A percentile compares a stretch with the other conserved stretches of the same genome.
Evolutionary conservation across 2,113 vertebrate genomes (phyloP).

Genomic region (Halichoeres trimaculatus): DNA sequence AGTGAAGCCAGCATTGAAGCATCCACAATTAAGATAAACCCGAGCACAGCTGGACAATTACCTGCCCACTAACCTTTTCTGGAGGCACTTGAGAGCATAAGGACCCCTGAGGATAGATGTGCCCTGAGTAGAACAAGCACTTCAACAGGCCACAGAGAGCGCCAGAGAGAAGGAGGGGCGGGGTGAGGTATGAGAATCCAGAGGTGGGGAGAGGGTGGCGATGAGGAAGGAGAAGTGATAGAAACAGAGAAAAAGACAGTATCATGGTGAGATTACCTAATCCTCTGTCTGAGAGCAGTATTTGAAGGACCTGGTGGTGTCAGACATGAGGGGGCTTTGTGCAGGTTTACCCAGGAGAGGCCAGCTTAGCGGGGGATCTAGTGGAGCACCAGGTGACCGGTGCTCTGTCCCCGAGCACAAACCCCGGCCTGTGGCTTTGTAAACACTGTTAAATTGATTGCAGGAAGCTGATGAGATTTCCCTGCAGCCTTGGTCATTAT

Average conservation of each 20-base stretch:
- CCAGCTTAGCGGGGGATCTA: constrained; percentile 72
- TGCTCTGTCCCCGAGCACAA: constrained; percentile 62
- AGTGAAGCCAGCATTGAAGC: constrained; percentile 72
- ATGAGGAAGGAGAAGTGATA: constrained; percentile 56
- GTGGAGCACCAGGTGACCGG: constrained; percentile 65
- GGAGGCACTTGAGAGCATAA: constrained; percentile 80
- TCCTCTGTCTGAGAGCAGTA: constrained; percentile 78
- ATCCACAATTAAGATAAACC: constrained; percentile 82
- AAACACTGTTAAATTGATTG: constrained; percentile 79
- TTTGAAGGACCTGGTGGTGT: constrained; percentile 76
- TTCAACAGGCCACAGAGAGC: constrained; percentile 64
- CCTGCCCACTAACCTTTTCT: constrained; percentile 84
- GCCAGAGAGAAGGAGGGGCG: constrained; percentile 35
- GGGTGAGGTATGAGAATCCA: constrained; percentile 57
- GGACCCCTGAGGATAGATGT: constrained; percentile 80
- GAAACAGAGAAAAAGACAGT: constrained; percentile 71
- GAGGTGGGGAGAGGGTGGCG: constrained; percentile 42
- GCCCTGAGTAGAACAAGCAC: constrained; percentile 71
- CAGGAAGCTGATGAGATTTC: constrained; percentile 72
- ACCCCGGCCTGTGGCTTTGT: constrained; percentile 71
- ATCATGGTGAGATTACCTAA: constrained; percentile 82
- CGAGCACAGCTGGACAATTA: constrained; percentile 82
- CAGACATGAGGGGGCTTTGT: constrained; percentile 76
- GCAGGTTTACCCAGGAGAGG: constrained; percentile 75
- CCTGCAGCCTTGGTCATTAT: constrained; percentile 70